Conservation (phyloP, 1,140 invertebrate species). For the Aphelenchoides avenae region DNA sequence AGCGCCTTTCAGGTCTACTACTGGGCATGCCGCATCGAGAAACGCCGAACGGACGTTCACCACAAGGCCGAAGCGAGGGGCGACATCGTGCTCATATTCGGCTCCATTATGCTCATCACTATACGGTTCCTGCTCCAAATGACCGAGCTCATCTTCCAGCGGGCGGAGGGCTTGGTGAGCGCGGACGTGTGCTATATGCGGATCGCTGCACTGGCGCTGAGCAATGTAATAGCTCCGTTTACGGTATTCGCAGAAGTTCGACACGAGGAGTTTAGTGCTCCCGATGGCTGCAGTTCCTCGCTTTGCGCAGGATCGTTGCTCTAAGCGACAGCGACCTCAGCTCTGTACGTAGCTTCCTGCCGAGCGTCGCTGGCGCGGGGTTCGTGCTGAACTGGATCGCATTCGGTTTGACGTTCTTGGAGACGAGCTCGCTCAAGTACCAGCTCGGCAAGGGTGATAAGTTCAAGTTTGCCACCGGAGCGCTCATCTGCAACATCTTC, state of each 20-base stretch:
- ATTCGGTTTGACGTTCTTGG: constrained; percentile 55
- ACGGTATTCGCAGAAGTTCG: no score
- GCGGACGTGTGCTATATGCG: constrained; percentile 15
- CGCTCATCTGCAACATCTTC: no score
- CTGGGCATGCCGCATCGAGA: constrained; percentile 21
- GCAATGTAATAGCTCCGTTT: constrained; percentile 9
- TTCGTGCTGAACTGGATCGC: constrained; percentile 51
- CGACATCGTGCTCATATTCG: constrained; percentile 54
- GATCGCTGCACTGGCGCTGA: constrained; percentile 16
- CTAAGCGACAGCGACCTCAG: constrained; percentile 47
- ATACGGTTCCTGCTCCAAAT: constrained; percentile 44
- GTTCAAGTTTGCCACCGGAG: no score
- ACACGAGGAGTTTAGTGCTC: no score
- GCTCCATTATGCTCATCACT: constrained; percentile 48
- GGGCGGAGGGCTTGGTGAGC: constrained; percentile 33
- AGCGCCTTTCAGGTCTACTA: constrained; percentile 26
- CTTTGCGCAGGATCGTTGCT: constrained; percentile 49
- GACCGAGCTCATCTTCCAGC: constrained; percentile 41
- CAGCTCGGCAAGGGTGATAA: no score
- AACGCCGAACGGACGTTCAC: constrained; percentile 55
- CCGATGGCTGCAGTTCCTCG: constrained; percentile 57
- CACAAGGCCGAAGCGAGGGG: constrained; percentile 58
- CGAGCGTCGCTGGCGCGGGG: constrained; percentile 36
- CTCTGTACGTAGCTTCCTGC: constrained; percentile 42
- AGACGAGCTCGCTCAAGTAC: constrained; percentile 49